These are phyloP conservation scores for Sebastes wilsoni DNA, from an alignment of 2,797 vertebrate genomes.

Conservation along the genomic window DNA sequence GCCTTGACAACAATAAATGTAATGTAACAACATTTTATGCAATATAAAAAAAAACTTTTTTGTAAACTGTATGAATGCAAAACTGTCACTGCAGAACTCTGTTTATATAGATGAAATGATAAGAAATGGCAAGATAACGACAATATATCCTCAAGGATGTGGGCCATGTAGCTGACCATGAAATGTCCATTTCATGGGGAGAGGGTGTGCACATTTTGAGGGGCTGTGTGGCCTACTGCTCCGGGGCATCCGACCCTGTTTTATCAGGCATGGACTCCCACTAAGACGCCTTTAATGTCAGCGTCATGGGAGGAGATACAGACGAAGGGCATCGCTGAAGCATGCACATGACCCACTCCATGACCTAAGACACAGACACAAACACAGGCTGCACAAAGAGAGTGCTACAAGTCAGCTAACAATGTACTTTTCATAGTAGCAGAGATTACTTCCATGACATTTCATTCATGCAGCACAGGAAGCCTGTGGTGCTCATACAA, in stretches of 20 bases:
- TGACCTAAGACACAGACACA: conserved; percentile 35
- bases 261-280: conserved; percentile 49
- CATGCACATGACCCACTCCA: conserved; percentile 15
- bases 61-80: not conserved
- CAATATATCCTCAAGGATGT: conserved; percentile 3
- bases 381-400: not conserved
- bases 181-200: conserved; percentile 53
- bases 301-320: conserved; percentile 32
- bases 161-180: conserved; percentile 46
- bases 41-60: conserved; percentile 9
- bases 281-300: conserved; percentile 50
- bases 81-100: not conserved
- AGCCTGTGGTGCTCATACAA: not conserved
- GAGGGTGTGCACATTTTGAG: conserved; percentile 31
- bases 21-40: not conserved
- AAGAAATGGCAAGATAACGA: not conserved
- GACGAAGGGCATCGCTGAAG: conserved; percentile 37
- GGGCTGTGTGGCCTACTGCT: conserved; percentile 68
- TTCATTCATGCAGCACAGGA: conserved; percentile 1
- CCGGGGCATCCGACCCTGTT: conserved; percentile 53
- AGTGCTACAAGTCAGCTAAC: not conserved
- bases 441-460: conserved; percentile 1
- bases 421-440: not conserved
- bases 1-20: not conserved
- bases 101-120: not conserved